Evolutionary conservation across 2,888 invertebrate species (phyloP).

Genomic region (Cryptocheilus praepositus): DNA sequence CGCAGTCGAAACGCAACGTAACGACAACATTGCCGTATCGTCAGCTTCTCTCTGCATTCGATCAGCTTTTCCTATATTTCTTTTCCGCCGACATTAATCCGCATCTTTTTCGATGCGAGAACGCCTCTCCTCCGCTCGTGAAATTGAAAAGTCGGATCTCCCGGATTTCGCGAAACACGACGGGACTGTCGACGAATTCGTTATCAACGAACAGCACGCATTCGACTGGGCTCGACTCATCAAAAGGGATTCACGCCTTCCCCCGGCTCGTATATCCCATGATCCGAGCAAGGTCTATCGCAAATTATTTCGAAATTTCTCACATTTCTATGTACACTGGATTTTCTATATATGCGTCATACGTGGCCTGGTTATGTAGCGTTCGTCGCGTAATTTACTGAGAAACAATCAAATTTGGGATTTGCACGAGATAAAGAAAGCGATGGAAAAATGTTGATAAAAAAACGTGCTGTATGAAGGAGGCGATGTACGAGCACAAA

Average conservation of each 20-base stretch:
- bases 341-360: too few relatives aligned
- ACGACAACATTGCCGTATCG: too few relatives aligned
- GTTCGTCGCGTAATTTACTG: too few relatives aligned
- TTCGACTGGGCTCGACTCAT: slow-evolving; percentile 59
- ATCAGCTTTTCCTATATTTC: too few relatives aligned
- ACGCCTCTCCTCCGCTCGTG: slow-evolving; percentile 13
- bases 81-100: not conserved
- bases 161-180: slow-evolving; percentile 56
- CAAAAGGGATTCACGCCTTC: slow-evolving; percentile 59
- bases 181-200: slow-evolving; percentile 47
- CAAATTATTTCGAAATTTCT: slow-evolving; percentile 42
- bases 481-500: slow-evolving; percentile 4
- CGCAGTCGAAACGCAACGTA: too few relatives aligned
- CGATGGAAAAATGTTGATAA: too few relatives aligned
- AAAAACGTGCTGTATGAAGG: slow-evolving; percentile 5
- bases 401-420: too few relatives aligned
- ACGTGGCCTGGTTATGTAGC: too few relatives aligned
- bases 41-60: too few relatives aligned
- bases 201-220: slow-evolving; percentile 64
- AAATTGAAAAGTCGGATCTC: slow-evolving; percentile 58
- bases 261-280: slow-evolving; percentile 50
- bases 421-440: not conserved
- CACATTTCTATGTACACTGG: too few relatives aligned
- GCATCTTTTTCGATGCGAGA: slow-evolving; percentile 5
- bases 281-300: slow-evolving; percentile 57